phyloP scores from a whole-genome alignment of 1,140 invertebrate genomes.

The Helicoverpa zea region DNA sequence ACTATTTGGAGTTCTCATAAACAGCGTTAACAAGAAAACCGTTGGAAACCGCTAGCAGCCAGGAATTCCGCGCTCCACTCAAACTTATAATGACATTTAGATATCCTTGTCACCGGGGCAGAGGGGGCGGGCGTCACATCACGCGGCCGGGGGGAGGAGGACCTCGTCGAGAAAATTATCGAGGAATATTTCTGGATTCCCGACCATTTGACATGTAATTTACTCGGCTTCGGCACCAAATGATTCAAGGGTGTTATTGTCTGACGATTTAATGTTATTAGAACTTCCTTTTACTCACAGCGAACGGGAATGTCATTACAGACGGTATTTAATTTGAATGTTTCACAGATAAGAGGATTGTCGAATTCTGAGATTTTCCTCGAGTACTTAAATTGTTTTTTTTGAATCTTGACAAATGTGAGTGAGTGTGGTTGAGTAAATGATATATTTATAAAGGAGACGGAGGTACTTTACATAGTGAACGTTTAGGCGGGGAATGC shows the following conservation, averaged over 20 bases:
- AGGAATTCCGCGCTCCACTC: conserved; percentile 73
- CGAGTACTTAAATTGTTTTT: conserved; percentile 62
- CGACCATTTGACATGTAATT: conserved; percentile 81
- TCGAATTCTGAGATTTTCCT: conserved; percentile 48
- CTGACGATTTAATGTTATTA: conserved; percentile 78
- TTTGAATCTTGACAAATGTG: conserved; percentile 67
- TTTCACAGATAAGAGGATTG: conserved; percentile 72
- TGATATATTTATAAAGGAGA: conserved; percentile 1
- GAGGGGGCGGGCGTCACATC: conserved; percentile 27
- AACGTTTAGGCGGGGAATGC: not conserved
- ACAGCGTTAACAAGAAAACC: conserved; percentile 68
- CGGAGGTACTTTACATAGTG: not conserved
- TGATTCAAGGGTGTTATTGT: conserved; percentile 78
- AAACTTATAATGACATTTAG: conserved; percentile 86
- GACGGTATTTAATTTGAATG: conserved; percentile 78
- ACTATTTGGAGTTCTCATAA: conserved; percentile 59
- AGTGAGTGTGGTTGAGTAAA: conserved; percentile 1
- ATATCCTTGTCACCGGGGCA: conserved; percentile 78
- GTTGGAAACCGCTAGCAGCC: conserved; percentile 70
- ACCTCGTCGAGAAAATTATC: conserved; percentile 65
- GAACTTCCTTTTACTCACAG: conserved; percentile 62
- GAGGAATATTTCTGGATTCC: conserved; percentile 80
- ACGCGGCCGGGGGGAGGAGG: conserved; percentile 31
- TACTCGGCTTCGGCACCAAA: conserved; percentile 66
- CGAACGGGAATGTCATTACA: conserved; percentile 70